Evolutionary conservation across 2,113 vertebrate species (phyloP).

Genomic region (Sminthopsis crassicaudata): DNA sequence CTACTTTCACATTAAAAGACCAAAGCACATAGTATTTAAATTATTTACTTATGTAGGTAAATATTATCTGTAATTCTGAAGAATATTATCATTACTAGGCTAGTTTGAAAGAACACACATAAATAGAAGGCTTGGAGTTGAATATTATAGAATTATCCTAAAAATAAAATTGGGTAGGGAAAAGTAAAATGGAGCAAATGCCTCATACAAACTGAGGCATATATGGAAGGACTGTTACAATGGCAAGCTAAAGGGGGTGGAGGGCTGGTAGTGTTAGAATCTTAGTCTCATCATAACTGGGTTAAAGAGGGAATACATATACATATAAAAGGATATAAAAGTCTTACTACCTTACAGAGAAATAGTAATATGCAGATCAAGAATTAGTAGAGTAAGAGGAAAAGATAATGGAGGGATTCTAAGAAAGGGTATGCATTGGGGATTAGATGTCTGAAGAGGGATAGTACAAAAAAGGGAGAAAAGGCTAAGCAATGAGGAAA

Average conservation of each 20-base stretch:
- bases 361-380: background rate
- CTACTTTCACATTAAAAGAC: background rate
- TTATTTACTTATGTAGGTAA: background rate
- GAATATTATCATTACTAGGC: background rate
- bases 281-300: background rate
- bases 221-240: background rate
- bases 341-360: background rate
- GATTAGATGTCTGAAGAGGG: background rate
- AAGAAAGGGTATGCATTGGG: background rate
- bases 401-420: background rate
- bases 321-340: background rate
- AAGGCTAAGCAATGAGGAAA: background rate
- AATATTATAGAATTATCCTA: background rate
- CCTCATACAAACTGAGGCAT: background rate
- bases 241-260: background rate
- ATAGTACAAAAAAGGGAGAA: background rate
- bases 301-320: background rate
- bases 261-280: background rate
- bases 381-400: background rate
- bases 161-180: background rate
- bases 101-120: background rate
- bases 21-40: background rate
- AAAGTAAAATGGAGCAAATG: no score
- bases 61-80: background rate
- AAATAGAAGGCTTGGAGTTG: background rate